These are phyloP conservation scores for Metacarcinus magister DNA, from an alignment of 2,888 invertebrate species.

Conservation along the genomic window DNA sequence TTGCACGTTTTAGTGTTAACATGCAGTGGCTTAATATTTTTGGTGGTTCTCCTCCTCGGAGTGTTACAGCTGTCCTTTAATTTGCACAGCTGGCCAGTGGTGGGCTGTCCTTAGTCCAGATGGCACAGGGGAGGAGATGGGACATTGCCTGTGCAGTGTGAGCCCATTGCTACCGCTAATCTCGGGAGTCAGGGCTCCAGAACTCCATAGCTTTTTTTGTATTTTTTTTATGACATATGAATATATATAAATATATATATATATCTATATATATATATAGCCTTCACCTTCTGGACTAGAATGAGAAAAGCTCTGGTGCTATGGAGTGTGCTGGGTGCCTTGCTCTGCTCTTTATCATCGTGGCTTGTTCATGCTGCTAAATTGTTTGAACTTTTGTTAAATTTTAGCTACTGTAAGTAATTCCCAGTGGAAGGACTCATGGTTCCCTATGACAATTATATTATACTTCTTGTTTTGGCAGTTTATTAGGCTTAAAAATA, in stretches of 20 bases:
- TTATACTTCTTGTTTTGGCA: slow-evolving; percentile 73
- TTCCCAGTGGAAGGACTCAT: slow-evolving; percentile 68
- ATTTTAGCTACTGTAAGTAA: slow-evolving; percentile 75
- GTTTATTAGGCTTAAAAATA: slow-evolving; percentile 79
- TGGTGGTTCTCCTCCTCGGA: slow-evolving; percentile 77
- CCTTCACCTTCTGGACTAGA: slow-evolving; percentile 77
- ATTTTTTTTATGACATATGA: slow-evolving; percentile 68
- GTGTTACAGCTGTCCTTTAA: slow-evolving; percentile 72
- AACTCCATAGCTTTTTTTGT: slow-evolving; percentile 80
- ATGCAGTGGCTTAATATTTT: slow-evolving; percentile 78
- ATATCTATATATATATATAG: slow-evolving; percentile 66
- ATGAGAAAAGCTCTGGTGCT: slow-evolving; percentile 79
- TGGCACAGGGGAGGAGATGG: slow-evolving; percentile 76
- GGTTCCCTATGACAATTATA: slow-evolving; percentile 71
- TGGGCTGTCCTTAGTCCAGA: slow-evolving; percentile 73
- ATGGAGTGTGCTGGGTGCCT: slow-evolving; percentile 81
- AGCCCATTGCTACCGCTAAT: slow-evolving; percentile 80
- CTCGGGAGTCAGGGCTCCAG: slow-evolving; percentile 76
- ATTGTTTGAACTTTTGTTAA: slow-evolving; percentile 75
- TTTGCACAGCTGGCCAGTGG: slow-evolving; percentile 73
- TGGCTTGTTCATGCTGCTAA: slow-evolving; percentile 79
- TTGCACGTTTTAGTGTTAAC: slow-evolving; percentile 81
- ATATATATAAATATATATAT: slow-evolving; percentile 55
- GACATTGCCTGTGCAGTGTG: slow-evolving; percentile 76
- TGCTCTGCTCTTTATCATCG: slow-evolving; percentile 77